phyloP scores from a whole-genome alignment of 2,797 vertebrate genomes.

The Hoplostethus mediterraneus region DNA sequence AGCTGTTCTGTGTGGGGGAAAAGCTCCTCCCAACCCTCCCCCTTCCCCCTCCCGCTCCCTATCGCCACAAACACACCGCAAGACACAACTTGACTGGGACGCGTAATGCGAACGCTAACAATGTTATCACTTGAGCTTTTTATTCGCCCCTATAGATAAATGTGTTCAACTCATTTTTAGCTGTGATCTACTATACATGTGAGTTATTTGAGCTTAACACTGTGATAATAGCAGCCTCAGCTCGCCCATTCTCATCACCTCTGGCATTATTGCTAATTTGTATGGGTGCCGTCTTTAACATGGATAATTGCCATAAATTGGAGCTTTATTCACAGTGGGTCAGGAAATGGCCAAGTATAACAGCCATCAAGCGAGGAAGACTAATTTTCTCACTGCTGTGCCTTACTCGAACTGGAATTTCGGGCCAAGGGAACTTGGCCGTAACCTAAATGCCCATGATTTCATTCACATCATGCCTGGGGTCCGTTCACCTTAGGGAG shows the following conservation, averaged over 20 bases:
- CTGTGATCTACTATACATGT: constrained; percentile 52
- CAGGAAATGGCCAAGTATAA: constrained; percentile 75
- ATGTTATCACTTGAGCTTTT: constrained; percentile 49
- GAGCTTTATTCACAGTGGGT: constrained; percentile 75
- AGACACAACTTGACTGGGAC: constrained; percentile 26
- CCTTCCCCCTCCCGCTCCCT: constrained; percentile 4
- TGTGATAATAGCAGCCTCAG: constrained; percentile 43
- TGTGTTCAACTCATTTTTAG: constrained; percentile 48
- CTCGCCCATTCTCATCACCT: constrained; percentile 62
- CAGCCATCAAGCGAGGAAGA: constrained; percentile 68
- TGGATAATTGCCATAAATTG: constrained; percentile 78
- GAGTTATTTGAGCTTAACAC: constrained; percentile 52
- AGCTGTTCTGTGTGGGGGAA: constrained; percentile 59
- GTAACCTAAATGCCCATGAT: constrained; percentile 72
- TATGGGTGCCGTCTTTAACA: constrained; percentile 68
- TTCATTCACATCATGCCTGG: constrained; percentile 67
- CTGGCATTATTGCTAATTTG: constrained; percentile 72
- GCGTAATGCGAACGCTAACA: constrained; percentile 38
- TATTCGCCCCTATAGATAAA: constrained; percentile 37
- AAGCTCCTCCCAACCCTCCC: no score
- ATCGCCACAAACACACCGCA: constrained; percentile 34
- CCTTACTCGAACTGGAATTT: constrained; percentile 49
- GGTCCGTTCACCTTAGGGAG: constrained; percentile 66
- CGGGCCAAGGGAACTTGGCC: constrained; percentile 53
- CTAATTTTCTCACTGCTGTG: constrained; percentile 65